Base-by-base conservation (phyloP, 1,140 invertebrate genomes). In the Drosophila rhopaloa region DNA sequence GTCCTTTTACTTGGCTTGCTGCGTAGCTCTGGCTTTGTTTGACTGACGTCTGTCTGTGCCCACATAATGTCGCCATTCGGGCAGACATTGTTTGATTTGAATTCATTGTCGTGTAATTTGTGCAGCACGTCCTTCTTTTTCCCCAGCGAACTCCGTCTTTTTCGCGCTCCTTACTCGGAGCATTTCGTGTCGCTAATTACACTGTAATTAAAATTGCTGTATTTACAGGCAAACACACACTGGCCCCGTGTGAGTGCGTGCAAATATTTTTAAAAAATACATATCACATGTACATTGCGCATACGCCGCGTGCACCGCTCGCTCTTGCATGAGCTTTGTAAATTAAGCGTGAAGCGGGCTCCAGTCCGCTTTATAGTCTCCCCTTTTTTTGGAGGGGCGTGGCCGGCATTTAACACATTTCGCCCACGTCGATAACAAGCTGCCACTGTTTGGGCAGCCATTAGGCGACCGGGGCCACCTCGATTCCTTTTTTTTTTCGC, bases 31-130 rank as follows among this genome's bases (percentile, higher is more conserved):
- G 43, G 46, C 55, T 61, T 58, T 67, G 40, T 68, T 78, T 57
- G 46, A 65, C 38, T 62, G 24, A 38, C 63, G 57, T 43, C 53
- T 81, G 62, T 68, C 77, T 70, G 67, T 67, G 76, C 81, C 85
- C 85, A 89, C 85, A 89, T 85, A 90, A 89, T 90, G 85, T 79
- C 71, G 72, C 68, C 80, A 66, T 78, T 71, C 83, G 53, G 53
- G 66, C 66, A 90, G 85, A 89, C 85, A 79, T 57, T 89, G 81
- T 89, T 89, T 89, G 85, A 90, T 90, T 89, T 89, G 63, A 85
- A 86, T 89, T 81, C 78, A 89, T 79, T 89, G 86, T 89, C 84
- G 74, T 78, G 70, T 67, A 68, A 81, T 89, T 90, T 84, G 68
- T 54, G 43, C 63, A 68, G 67, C 59, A 59, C 83, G 66, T 62